Evolutionary conservation across 2,888 invertebrate species (phyloP).

Genomic region (Microplitis deprimator): DNA sequence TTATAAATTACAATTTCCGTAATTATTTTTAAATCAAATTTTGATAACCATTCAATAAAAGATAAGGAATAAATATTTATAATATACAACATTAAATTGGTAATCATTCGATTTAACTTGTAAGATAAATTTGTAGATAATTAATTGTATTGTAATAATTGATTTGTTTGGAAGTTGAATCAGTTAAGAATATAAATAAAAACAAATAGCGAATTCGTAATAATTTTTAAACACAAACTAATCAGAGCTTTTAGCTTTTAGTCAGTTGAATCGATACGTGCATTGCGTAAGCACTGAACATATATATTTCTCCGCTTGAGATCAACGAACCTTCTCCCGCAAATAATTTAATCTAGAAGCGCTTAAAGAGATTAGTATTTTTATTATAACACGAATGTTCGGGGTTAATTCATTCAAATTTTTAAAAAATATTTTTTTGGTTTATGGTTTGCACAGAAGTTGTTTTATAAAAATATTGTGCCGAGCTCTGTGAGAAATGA

Average conservation of each 20-base stretch:
- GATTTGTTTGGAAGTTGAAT: conserved; percentile 32
- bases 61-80: no score
- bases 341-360: conserved; percentile 24
- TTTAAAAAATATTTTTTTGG: no score
- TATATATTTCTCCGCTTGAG: conserved; percentile 26
- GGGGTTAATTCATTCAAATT: no score
- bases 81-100: no score
- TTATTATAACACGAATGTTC: neutral
- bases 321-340: conserved; percentile 42
- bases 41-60: no score
- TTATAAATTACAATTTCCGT: no score
- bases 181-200: neutral
- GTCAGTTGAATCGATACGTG: conserved; percentile 33
- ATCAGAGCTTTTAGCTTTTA: conserved; percentile 27
- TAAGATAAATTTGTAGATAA: neutral
- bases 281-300: conserved; percentile 31
- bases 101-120: no score
- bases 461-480: no score
- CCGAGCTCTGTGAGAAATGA: neutral
- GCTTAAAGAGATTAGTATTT: conserved; percentile 18
- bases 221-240: neutral
- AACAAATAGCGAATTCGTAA: neutral
- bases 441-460: no score
- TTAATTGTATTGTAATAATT: neutral
- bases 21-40: no score